Evolutionary conservation across 2,888 invertebrate genomes (phyloP).

Genomic region (Cantharis lateralis): DNA sequence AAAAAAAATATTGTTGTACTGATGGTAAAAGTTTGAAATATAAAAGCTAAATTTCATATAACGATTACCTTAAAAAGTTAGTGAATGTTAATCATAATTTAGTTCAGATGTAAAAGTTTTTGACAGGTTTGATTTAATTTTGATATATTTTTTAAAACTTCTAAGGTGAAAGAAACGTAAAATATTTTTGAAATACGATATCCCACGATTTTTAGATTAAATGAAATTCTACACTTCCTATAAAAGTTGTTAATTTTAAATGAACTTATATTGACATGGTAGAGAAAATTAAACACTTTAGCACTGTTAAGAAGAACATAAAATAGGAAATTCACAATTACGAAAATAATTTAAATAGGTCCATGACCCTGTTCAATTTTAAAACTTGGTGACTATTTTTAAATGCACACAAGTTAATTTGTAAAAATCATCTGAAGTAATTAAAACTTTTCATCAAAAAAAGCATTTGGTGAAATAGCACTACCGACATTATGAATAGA

Average conservation of each 20-base stretch:
- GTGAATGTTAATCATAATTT: slow-evolving; percentile 3
- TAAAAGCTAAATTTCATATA: neutral
- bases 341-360: neutral
- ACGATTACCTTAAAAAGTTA: neutral
- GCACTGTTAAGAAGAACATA: neutral
- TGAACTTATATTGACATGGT: neutral
- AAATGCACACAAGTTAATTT: neutral
- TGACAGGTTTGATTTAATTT: neutral
- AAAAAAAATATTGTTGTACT: neutral
- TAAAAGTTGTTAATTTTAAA: neutral
- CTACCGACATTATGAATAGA: neutral
- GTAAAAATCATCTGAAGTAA: neutral
- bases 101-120: slow-evolving; percentile 5
- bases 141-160: neutral
- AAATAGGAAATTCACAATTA: neutral
- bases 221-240: neutral
- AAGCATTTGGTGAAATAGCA: neutral
- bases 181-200: neutral
- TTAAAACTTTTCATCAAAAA: neutral
- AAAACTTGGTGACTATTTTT: neutral
- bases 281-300: neutral
- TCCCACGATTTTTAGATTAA: neutral
- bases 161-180: neutral
- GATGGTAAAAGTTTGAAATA: neutral
- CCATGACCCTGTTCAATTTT: neutral